Evolutionary conservation across 2,797 vertebrate species (phyloP), one percentile per base, ranked within the genome.

Genomic region (Aphelocoma californica): DNA sequence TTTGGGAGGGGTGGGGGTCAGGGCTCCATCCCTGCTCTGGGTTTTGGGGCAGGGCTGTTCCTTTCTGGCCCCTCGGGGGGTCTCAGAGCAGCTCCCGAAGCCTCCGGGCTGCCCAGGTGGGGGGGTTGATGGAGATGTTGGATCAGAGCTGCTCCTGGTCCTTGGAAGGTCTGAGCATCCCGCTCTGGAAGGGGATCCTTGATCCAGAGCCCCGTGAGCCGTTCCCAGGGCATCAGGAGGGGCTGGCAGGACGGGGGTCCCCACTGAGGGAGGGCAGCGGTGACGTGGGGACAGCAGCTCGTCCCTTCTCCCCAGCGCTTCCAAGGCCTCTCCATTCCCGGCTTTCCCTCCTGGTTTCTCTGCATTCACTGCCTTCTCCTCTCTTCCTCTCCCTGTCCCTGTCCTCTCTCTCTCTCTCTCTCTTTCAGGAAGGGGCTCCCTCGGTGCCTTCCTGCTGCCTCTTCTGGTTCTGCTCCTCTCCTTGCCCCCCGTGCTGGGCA

Each of bases 391-490:
- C 69, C 90, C 91, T 94, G 45, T 96, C 82, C 81, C 53, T 54
- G 29, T 73, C 58, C 54, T 13, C n/a, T 84, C 48, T 86, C 70
- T 45, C 44, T 92, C 51, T 86, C 71, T 93, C 56, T 92, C 66
- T 96, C 88, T 96, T 97, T 87, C 96, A 97, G 97, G 96, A 92
- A 70, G 94, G 90, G 92, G 80, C 92, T 95, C 95, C 67, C 82
- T 72, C 84, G 88, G 53, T 92, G 90, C 90, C 92, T 67, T 96
- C 96, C 95, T 95, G 93, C 96, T 95, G 96, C 95, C 89, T 94
- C 88, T 73, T 89, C 93, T 96, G 94, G 94, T 38, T 94, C 91
- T 95, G 65, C 94, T 85, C 77, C 84, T 95, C 77, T 93, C 88
- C 94, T 64, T 88, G 74, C 82, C 92, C 82, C 8, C 3, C 16